A percentile compares a stretch with the other conserved stretches of the same genome.
These are phyloP conservation scores for Pluvianellus socialis DNA, from an alignment of 2,113 vertebrate genomes.

Conservation along the genomic window DNA sequence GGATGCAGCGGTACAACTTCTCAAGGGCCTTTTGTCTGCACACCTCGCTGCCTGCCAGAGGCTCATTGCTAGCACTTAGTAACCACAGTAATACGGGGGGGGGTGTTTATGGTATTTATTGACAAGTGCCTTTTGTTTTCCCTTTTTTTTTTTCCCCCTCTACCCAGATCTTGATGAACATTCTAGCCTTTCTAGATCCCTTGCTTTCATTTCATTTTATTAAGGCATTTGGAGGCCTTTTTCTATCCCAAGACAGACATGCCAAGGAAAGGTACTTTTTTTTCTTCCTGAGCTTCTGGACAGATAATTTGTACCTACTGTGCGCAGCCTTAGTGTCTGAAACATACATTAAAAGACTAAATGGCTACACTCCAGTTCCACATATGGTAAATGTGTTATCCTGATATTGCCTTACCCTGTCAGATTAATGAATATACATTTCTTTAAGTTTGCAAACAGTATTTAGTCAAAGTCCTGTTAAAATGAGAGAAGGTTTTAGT, in stretches of 20 bases:
- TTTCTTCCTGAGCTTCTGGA: not conserved
- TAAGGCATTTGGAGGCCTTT: not conserved
- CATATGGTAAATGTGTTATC: not conserved
- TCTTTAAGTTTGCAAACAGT: not conserved
- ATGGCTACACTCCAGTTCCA: not conserved
- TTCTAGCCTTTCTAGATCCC: not conserved
- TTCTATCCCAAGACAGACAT: not conserved
- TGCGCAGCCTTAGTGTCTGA: not conserved
- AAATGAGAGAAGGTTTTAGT: not conserved
- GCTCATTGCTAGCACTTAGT: conserved; percentile 34
- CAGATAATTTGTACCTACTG: conserved; percentile 25
- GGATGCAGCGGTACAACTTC: conserved; percentile 40
- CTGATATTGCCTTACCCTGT: not conserved
- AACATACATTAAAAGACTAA: conserved; percentile 6
- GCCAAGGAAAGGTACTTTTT: not conserved
- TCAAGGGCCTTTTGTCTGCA: conserved; percentile 62
- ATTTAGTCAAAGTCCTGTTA: not conserved
- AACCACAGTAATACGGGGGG: not conserved
- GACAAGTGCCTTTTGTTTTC: conserved; percentile 48
- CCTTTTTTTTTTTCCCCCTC: not conserved
- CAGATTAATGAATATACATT: not conserved
- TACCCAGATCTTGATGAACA: not conserved
- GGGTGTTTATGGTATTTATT: conserved; percentile 35
- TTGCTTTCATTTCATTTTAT: not conserved
- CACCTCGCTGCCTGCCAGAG: conserved; percentile 26